A percentile compares a stretch with the other conserved stretches of the same genome.
Conservation (phyloP, 2,113 vertebrate species). For the Vulpes vulpes region DNA sequence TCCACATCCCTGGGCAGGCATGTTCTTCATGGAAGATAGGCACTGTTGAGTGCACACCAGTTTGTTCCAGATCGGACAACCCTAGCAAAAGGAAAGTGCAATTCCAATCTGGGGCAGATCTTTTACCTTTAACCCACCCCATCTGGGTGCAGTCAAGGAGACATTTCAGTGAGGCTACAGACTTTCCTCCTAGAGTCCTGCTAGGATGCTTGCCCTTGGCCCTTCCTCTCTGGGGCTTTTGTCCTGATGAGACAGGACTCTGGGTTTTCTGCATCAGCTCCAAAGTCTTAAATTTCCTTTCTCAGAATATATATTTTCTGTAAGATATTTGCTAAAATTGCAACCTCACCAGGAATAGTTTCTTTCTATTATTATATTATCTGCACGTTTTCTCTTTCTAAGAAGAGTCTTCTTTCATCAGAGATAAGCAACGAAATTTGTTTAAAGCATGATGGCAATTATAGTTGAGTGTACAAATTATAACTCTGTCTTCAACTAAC, state of each 20-base stretch:
- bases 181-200: fast-evolving
- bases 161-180: fast-evolving
- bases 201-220: fast-evolving
- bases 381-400: background rate
- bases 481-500: too few relatives aligned
- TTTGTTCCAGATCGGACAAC: fast-evolving
- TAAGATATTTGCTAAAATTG: background rate
- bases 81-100: background rate
- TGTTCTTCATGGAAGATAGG: fast-evolving
- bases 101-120: too few relatives aligned
- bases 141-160: fast-evolving
- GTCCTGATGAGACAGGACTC: fast-evolving
- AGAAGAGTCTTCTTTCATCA: background rate
- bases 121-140: background rate
- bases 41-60: fast-evolving
- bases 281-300: background rate
- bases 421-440: background rate
- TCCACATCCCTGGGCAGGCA: background rate
- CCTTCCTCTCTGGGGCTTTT: too few relatives aligned
- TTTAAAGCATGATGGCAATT: too few relatives aligned
- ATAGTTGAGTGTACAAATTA: background rate
- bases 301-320: background rate
- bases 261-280: background rate
- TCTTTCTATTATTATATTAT: background rate
- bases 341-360: background rate